These are phyloP conservation scores for Ellobium chinense DNA, from an alignment of 2,888 invertebrate genomes.

Conservation along the genomic window DNA sequence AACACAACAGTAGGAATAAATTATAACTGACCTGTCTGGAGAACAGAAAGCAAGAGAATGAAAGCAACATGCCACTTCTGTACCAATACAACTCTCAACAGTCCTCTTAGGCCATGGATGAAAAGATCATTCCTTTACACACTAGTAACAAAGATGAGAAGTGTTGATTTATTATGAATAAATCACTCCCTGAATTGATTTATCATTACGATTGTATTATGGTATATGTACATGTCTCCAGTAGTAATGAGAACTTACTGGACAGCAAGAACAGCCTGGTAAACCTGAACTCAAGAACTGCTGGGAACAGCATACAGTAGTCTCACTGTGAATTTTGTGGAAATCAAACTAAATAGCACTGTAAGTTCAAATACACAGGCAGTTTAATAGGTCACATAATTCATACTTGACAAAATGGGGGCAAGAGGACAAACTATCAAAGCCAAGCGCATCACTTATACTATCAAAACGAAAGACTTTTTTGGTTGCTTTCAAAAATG, in stretches of 20 bases:
- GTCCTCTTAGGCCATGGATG: neutral
- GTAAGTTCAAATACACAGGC: too few species aligned
- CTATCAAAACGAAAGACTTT: neutral
- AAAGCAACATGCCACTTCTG: too few species aligned
- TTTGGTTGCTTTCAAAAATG: neutral
- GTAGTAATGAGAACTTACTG: neutral
- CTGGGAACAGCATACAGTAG: neutral
- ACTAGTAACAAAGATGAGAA: neutral
- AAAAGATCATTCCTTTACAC: too few species aligned
- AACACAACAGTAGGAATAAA: neutral
- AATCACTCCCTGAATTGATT: slow-evolving; percentile 28
- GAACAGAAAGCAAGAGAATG: too few species aligned
- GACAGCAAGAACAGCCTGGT: neutral
- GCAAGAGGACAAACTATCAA: too few species aligned
- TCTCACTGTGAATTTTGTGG: too few species aligned
- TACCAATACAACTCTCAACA: neutral
- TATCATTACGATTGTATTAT: neutral
- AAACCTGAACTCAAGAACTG: neutral
- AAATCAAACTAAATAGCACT: too few species aligned
- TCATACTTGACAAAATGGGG: too few species aligned
- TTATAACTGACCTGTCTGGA: too few species aligned
- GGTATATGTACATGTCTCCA: slow-evolving; percentile 5
- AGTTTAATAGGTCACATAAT: too few species aligned
- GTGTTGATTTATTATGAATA: slow-evolving; percentile 18
- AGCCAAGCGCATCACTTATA: too few species aligned